Evolutionary conservation across 2,888 invertebrate species (phyloP).

Genomic region (Parochlus steinenii): DNA sequence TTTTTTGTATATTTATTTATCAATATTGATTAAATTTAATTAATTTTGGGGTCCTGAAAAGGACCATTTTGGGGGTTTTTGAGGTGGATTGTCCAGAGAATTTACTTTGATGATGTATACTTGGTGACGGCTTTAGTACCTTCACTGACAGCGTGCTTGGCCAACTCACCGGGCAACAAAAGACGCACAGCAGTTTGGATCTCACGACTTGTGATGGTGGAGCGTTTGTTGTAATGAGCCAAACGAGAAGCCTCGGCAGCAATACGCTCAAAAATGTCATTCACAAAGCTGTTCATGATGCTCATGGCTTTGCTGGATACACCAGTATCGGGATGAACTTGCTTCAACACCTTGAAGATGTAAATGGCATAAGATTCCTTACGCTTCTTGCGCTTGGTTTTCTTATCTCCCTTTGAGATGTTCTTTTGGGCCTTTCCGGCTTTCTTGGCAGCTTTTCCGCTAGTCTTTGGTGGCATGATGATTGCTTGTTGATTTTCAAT

Average conservation of each 20-base stretch:
- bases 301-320: slow-evolving; percentile 51
- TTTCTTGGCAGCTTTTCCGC: slow-evolving; percentile 32
- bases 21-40: slow-evolving; percentile 16
- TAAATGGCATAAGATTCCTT: slow-evolving; percentile 41
- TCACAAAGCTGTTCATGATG: slow-evolving; percentile 52
- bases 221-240: slow-evolving; percentile 43
- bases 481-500: not conserved
- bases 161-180: slow-evolving; percentile 51
- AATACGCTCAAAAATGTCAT: slow-evolving; percentile 55
- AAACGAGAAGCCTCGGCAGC: slow-evolving; percentile 47
- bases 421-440: slow-evolving; percentile 39
- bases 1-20: too few species aligned
- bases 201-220: slow-evolving; percentile 49
- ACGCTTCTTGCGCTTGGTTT: slow-evolving; percentile 38
- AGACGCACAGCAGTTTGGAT: slow-evolving; percentile 51
- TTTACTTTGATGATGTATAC: too few species aligned
- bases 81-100: too few species aligned
- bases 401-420: slow-evolving; percentile 37
- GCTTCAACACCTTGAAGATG: too few species aligned
- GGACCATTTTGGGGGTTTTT: too few species aligned
- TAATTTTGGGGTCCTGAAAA: slow-evolving; percentile 16
- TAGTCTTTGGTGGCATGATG: slow-evolving; percentile 25
- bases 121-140: too few species aligned
- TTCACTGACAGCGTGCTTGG: too few species aligned
- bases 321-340: slow-evolving; percentile 45